Percentiles rank a stretch among this genome's conserved stretches.
These are phyloP conservation scores for Tupiocoris notatus DNA, from an alignment of 2,888 invertebrate genomes.

Conservation along the genomic window DNA sequence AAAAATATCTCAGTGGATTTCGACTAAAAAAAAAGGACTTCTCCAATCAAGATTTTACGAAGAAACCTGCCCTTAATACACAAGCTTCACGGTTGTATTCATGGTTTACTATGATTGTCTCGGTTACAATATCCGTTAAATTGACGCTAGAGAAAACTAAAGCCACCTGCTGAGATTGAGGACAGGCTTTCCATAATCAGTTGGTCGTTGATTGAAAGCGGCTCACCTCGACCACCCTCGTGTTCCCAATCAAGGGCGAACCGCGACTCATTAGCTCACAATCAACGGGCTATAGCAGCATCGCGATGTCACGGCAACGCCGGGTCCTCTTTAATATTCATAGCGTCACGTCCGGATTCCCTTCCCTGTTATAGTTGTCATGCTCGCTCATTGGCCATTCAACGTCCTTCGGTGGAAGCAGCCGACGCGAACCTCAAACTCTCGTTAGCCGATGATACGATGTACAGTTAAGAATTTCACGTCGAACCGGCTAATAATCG, in stretches of 20 bases:
- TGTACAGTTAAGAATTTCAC: no score
- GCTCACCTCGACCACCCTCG: background rate
- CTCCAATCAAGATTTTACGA: no score
- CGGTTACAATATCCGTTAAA: no score
- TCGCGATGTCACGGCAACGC: background rate
- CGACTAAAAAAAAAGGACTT: no score
- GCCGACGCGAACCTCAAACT: background rate
- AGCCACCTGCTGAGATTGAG: no score
- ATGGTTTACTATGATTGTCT: no score
- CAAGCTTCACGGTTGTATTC: no score
- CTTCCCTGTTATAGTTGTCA: background rate
- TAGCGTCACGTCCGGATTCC: background rate
- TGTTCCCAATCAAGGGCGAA: conserved; percentile 7
- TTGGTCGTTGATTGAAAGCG: conserved; percentile 19
- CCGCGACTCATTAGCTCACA: conserved; percentile 24
- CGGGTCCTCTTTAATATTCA: conserved; percentile 7
- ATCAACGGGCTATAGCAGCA: background rate
- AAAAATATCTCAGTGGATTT: no score
- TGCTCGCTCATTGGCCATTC: conserved; percentile 1
- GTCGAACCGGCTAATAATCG: no score
- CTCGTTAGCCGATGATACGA: no score
- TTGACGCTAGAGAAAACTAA: no score
- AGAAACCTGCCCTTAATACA: no score
- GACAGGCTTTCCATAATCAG: background rate
- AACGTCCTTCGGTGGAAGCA: background rate